Conservation (phyloP, 2,113 vertebrate genomes). For the Orycteropus afer region DNA sequence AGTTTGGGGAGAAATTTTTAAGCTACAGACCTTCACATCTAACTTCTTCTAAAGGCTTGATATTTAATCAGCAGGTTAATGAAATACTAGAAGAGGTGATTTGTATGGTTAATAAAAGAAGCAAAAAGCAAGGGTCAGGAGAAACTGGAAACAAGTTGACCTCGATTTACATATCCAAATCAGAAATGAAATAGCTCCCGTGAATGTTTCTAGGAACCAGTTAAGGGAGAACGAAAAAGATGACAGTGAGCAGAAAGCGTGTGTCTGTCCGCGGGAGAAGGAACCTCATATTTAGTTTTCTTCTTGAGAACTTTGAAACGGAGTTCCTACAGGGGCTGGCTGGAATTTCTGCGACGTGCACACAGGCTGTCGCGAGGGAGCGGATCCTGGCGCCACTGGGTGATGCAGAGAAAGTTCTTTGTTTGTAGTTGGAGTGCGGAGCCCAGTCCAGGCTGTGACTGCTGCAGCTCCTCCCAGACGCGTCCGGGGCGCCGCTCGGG, state of each 20-base stretch:
- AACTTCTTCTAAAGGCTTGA: not conserved
- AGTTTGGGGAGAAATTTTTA: not conserved
- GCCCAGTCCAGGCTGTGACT: not conserved
- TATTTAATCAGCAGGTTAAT: not conserved
- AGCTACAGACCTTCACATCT: not conserved
- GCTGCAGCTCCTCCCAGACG: not conserved
- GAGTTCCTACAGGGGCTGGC: not conserved
- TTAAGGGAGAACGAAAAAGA: not conserved
- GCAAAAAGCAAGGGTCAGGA: not conserved
- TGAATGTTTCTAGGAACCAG: constrained; percentile 66
- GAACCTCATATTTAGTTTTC: not conserved
- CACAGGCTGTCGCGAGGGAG: not conserved
- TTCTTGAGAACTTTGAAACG: not conserved
- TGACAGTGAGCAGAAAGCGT: not conserved
- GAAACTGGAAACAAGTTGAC: not conserved
- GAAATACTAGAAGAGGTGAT: not conserved
- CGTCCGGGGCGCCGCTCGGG: not conserved
- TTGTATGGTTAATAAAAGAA: not conserved
- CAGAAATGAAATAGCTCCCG: not conserved
- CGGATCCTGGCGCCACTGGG: not conserved
- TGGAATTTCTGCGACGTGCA: not conserved
- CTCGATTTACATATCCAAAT: constrained; percentile 23
- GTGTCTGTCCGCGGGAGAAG: not conserved
- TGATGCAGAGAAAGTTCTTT: not conserved
- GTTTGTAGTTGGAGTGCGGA: not conserved